These are phyloP conservation scores for Melitaea athalia DNA, from an alignment of 2,888 invertebrate species.

Conservation along the genomic window DNA sequence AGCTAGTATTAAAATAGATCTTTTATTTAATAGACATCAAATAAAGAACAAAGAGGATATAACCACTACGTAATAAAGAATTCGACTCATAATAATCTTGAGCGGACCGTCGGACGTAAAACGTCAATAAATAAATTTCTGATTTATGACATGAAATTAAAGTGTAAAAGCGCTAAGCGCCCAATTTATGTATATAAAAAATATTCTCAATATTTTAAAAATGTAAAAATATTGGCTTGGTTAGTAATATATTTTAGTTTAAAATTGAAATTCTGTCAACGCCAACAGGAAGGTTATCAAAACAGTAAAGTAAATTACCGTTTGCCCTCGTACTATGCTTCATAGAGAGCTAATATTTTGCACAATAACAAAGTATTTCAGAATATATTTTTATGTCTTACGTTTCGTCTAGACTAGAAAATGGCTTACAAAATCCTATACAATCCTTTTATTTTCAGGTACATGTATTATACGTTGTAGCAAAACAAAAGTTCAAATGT, in stretches of 20 bases:
- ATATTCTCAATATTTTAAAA: slow-evolving; percentile 73
- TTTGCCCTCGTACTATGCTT: background rate
- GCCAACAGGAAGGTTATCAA: background rate
- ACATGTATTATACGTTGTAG: slow-evolving; percentile 70
- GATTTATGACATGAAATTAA: slow-evolving; percentile 48
- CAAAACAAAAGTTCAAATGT: slow-evolving; percentile 51
- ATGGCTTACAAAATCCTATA: background rate
- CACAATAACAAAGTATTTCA: background rate
- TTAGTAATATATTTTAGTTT: slow-evolving; percentile 39
- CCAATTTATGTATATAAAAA: slow-evolving; percentile 63
- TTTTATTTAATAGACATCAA: too few relatives aligned
- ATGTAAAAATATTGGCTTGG: slow-evolving; percentile 74
- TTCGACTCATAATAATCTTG: too few relatives aligned
- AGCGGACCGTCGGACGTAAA: background rate
- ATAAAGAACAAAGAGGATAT: too few relatives aligned
- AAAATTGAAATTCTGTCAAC: background rate
- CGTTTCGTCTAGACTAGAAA: slow-evolving; percentile 3
- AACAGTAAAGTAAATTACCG: background rate
- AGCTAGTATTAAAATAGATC: background rate
- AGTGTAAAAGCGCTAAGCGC: slow-evolving; percentile 62
- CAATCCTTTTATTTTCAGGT: slow-evolving; percentile 54
- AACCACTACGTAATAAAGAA: too few relatives aligned
- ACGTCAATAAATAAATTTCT: slow-evolving; percentile 2
- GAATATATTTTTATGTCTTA: slow-evolving; percentile 3
- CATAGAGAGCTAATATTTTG: background rate